Base-by-base conservation (phyloP, 1,140 invertebrate species). In the Agrypnia vestita region DNA sequence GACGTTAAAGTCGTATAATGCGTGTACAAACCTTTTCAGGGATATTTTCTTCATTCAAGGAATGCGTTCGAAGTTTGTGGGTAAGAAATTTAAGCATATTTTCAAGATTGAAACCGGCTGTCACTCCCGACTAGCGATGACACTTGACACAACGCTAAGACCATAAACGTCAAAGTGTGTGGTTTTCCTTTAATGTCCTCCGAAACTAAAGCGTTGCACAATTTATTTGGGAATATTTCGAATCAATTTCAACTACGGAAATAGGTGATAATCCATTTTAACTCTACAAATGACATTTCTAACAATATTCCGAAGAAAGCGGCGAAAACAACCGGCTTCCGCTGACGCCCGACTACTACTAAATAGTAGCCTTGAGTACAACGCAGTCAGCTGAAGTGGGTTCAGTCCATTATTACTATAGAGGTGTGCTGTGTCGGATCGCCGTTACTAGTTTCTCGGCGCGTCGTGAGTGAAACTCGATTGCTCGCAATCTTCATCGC, bases 21-120 rank as follows among this genome's bases (percentile, higher is more conserved):
- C 81, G 87, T 47, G 47, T 85, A 87, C 89, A 86, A 86, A 91
- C 91, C 91, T 92, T 93, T 85, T 91, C 91, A 85, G 91, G 90
- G 85, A 89, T 91, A 91, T 88, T 91, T 90, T 94, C 93, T 90
- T 95, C 94, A 91, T 94, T 94, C 88, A 95, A 91, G 86, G 93
- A 94, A 89, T 95, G 94, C 86, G 93, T 94, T 88, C 92, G 92
- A 86, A 95, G 90, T 91, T 95, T 95, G 88, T 94, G 93, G 86
- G 94, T 94, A 86, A 95, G 90, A 90, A 94, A 94, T 89, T 94
- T 94, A 90, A 94, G 93, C 93, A 94, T 94, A 90, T 91, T 92
- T 73, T 91, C 61, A 86, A 87, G 89, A 87, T 78, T 78, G 59
- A 73, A 78, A 85, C 79, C 82, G 82, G 80, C 83, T 84, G 80